Evolutionary conservation across 2,888 invertebrate species (phyloP), one percentile per base, ranked within the genome.

Genomic region (Ctena decussata): DNA sequence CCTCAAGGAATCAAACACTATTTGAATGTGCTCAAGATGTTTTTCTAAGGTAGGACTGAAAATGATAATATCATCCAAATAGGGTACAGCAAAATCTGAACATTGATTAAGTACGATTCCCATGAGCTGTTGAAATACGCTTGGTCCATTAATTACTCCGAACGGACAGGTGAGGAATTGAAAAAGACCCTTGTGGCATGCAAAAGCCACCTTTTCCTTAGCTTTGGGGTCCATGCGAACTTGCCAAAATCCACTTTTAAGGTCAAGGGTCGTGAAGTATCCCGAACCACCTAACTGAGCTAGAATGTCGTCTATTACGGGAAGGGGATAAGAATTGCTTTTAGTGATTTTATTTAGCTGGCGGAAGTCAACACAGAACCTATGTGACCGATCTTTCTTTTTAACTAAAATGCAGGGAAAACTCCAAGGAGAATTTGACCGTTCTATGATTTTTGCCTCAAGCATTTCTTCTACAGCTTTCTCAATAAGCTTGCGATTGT

Each of bases 401-500:
- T 74, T 46, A 15, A 86, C 85, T 18, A 88, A 39, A 21, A 89
- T 82, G 6, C 84, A 18, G 0, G 84, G 78, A 30, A 77, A 81
- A 69, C 53, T 30, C 80, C 78, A 85, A 21, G 81, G 85, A 15
- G 73, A 76, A 2, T 39, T 21, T 32, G 88, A 88, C n/a, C 74
- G 46, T 75, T 41, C 24, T n/a, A 89, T 86, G n/a, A 85, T 73
- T 1, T 77, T 57, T 0, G 82, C 82, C 0, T 71, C 73, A 0
- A 86, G 15, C 86, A 89, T 86, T 15, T 85, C 85, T 24, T 83
- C 76, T 24, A 89, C 73, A 3, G 89, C 86, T 18, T 80, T 82
- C 21, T 86, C 78, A n/a, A 89, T 72, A 27, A 78, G 69, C 41
- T 72, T 12, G 41, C 86, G 53, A 71, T 84, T 71, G 32, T 84